Conservation (phyloP, 2,797 vertebrate species). For the Tympanoctomys barrerae region DNA sequence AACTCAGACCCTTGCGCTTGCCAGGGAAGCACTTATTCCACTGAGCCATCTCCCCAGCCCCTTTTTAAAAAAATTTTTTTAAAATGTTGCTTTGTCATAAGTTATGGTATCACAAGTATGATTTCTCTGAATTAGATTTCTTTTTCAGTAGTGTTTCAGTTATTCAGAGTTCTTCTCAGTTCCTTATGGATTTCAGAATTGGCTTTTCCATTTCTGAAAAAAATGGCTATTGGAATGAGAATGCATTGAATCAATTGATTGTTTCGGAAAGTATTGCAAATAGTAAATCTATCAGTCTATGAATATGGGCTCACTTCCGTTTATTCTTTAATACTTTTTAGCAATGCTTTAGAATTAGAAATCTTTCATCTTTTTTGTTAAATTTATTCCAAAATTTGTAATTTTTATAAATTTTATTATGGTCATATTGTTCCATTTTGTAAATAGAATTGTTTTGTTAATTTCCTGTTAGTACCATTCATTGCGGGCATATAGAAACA, state of each 20-base stretch:
- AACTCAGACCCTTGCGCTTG: too few species aligned
- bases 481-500: neutral
- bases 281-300: neutral
- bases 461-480: neutral
- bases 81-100: too few species aligned
- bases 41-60: too few species aligned
- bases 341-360: neutral
- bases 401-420: neutral
- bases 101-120: neutral
- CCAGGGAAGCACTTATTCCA: too few species aligned
- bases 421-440: neutral
- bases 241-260: neutral
- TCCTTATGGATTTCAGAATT: neutral
- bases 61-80: too few species aligned
- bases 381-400: neutral
- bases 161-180: neutral
- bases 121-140: neutral
- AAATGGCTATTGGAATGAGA: neutral
- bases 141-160: neutral
- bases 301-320: neutral
- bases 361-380: neutral
- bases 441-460: neutral
- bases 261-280: neutral
- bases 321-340: neutral
- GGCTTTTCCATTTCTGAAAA: neutral